These are phyloP conservation scores for Cylloceria caligata DNA, from an alignment of 2,888 invertebrate genomes.

Conservation along the genomic window DNA sequence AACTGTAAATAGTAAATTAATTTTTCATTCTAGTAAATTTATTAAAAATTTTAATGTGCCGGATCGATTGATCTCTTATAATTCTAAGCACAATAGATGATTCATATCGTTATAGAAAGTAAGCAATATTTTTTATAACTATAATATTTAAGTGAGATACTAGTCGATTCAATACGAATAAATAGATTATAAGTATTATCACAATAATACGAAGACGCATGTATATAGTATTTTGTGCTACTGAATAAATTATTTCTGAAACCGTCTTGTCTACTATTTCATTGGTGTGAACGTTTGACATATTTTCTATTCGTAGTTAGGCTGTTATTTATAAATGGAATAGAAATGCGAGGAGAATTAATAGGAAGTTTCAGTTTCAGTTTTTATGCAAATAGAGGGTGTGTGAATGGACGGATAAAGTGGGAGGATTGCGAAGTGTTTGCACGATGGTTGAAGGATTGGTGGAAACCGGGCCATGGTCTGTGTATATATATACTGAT, in stretches of 20 bases:
- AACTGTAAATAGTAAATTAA: constrained; percentile 55
- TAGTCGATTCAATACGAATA: constrained; percentile 64
- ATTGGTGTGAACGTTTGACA: constrained; percentile 11
- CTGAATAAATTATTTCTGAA: constrained; percentile 70
- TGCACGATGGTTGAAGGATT: constrained; percentile 66
- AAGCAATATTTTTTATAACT: constrained; percentile 47
- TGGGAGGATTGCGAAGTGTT: constrained; percentile 50
- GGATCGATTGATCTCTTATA: too few relatives aligned
- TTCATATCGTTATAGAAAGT: constrained; percentile 46
- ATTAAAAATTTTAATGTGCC: too few relatives aligned
- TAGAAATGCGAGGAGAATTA: constrained; percentile 59
- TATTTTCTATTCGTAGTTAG: constrained; percentile 12
- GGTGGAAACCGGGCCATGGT: constrained; percentile 58
- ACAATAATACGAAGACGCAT: constrained; percentile 48
- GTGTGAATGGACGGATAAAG: constrained; percentile 57
- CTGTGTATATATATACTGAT: constrained; percentile 11
- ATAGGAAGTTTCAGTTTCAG: constrained; percentile 59
- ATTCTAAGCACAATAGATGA: constrained; percentile 14
- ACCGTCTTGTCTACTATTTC: constrained; percentile 40
- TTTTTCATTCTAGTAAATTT: too few relatives aligned
- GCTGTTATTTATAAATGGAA: constrained; percentile 54
- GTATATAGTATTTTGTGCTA: constrained; percentile 60
- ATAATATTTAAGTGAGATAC: constrained; percentile 57
- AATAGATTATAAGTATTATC: constrained; percentile 50
- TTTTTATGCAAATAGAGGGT: constrained; percentile 66